Base-by-base conservation (phyloP, 2,113 vertebrate genomes). In the Syngnathus scovelli region DNA sequence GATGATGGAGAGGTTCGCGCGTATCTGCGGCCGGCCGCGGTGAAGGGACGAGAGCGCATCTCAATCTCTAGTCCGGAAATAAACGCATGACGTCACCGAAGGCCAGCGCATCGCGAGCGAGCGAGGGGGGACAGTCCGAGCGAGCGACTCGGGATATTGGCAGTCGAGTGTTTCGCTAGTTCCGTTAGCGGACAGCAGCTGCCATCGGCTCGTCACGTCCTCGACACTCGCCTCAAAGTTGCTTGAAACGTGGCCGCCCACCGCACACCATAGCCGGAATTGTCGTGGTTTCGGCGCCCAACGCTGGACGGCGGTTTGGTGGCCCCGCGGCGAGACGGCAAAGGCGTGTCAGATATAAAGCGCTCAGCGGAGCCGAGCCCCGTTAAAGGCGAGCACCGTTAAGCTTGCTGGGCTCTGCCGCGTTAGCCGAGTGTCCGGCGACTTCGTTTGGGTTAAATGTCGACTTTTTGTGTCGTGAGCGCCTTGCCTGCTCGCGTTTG, bases 401-500 rank as follows among this genome's bases (percentile, higher is more conserved):
- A 7, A 51, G 49, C 49, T 51, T n/a, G 19, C 19, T 2, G 49
- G 7, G 55, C 6, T 6, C 11, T 4, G 2, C 27, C 4, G 52
- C n/a, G 10, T 23, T 21, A 55, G 21, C 54, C 23, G 23, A 56
- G 19, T 3, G 33, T 56, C 39, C 39, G 38, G 60, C n/a, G 46
- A 16, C 15, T 49, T 36, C 39, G 21, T n/a, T 48, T 48, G 44
- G 13, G 60, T 43, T 21, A 19, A 39, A 13, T 39, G 6, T 19
- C 58, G 27, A 33, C n/a, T 0, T 18, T 3, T 64, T 10, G 36
- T 39, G 64, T 54, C 16, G 44, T 0, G 1, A 3, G 6, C 3
- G 0, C 78, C 12, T 49, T 88, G 90, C 90, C 90, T 82, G 36
- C 69, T 73, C 72, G 66, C 72, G 61, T 70, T 46, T 67, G 83